These are phyloP conservation scores for Tursiops truncatus DNA, from an alignment of 2,113 vertebrate genomes.

Conservation along the genomic window DNA sequence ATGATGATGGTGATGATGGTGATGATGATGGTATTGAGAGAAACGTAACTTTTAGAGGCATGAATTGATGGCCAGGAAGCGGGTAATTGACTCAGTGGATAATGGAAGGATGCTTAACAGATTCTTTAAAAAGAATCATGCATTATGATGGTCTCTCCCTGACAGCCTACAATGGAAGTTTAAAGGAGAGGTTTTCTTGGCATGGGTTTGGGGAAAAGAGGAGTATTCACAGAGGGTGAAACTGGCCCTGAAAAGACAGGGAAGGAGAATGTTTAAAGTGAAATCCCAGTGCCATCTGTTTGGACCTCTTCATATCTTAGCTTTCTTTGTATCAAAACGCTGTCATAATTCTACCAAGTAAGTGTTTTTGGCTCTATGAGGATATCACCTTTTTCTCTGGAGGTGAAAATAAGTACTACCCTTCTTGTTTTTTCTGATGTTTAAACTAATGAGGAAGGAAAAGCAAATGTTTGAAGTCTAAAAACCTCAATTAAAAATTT, in stretches of 20 bases:
- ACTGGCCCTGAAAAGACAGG: neutral
- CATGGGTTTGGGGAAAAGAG: neutral
- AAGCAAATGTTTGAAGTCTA: neutral
- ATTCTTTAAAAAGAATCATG: neutral
- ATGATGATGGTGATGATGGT: neutral
- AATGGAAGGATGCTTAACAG: neutral
- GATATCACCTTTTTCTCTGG: neutral
- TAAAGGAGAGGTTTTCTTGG: neutral
- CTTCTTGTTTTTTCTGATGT: constrained; percentile 10
- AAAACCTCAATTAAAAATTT: neutral
- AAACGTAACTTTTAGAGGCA: neutral
- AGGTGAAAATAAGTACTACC: neutral
- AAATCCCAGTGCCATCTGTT: neutral
- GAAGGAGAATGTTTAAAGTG: neutral
- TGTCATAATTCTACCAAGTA: neutral
- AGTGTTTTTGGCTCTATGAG: neutral
- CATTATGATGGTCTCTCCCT: neutral
- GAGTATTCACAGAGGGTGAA: neutral
- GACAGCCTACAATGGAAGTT: neutral
- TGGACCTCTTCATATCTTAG: neutral
- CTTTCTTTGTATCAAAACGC: neutral
- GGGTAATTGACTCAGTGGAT: neutral
- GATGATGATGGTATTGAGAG: neutral
- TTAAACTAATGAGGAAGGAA: constrained; percentile 10
- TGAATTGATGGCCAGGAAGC: neutral